Percentiles rank a stretch among this genome's conserved stretches.
Evolutionary conservation across 2,113 vertebrate species (phyloP).

Genomic region (Pangasianodon gigas): DNA sequence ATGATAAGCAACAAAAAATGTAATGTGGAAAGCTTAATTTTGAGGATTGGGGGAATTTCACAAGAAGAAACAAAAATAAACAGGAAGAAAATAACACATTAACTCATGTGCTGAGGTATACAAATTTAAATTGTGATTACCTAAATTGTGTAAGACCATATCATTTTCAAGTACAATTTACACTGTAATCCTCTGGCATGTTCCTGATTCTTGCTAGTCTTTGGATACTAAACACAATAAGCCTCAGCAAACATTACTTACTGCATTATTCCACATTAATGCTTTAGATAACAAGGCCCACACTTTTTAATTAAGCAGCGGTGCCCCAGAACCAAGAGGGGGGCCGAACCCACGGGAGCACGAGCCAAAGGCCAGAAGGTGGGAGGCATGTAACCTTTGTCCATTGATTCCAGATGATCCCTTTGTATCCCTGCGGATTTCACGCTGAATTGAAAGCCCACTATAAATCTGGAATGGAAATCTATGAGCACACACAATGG

Average conservation of each 20-base stretch:
- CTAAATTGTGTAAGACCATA: not conserved
- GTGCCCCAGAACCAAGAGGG: conserved; percentile 33
- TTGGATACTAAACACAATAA: conserved; percentile 1
- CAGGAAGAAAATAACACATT: not conserved
- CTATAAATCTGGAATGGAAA: conserved; percentile 59
- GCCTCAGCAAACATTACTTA: conserved; percentile 19
- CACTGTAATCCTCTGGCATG: not conserved
- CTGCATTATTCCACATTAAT: conserved; percentile 23
- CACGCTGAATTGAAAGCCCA: conserved; percentile 54
- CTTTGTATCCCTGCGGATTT: conserved; percentile 59
- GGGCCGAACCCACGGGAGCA: conserved; percentile 50
- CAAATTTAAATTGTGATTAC: not conserved
- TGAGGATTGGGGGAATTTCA: not conserved
- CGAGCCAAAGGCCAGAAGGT: conserved; percentile 62
- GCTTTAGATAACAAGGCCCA: conserved; percentile 28
- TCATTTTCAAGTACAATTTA: not conserved
- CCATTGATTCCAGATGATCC: conserved; percentile 70
- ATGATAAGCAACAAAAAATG: not conserved
- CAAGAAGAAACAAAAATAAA: not conserved
- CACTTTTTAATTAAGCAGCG: conserved; percentile 49
- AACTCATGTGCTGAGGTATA: not conserved
- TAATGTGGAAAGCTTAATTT: not conserved
- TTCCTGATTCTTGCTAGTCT: not conserved
- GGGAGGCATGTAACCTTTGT: conserved; percentile 67
- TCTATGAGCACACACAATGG: conserved; percentile 53